Evolutionary conservation across 1,140 invertebrate species (phyloP).

Genomic region (Uloborus diversus): DNA sequence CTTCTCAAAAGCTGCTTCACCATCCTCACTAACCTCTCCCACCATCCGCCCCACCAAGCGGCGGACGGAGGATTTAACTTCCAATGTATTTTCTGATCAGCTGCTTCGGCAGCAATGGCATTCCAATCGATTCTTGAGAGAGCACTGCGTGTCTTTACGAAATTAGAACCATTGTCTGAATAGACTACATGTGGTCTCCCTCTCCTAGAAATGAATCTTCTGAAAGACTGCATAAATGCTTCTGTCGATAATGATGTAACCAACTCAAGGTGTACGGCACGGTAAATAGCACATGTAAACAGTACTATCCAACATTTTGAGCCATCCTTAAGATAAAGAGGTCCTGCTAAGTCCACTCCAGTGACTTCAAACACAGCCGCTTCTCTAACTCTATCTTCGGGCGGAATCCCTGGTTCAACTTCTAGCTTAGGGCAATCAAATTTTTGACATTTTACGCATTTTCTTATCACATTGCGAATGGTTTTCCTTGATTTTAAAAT

Average conservation of each 20-base stretch:
- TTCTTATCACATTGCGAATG: not conserved
- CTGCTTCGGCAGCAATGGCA: too few species aligned
- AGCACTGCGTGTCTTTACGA: too few species aligned
- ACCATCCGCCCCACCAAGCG: conserved; percentile 19
- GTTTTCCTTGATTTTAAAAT: not conserved
- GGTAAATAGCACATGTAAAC: too few species aligned
- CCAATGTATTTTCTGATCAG: not conserved
- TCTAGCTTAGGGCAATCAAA: not conserved
- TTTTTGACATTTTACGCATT: too few species aligned
- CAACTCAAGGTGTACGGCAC: conserved; percentile 4
- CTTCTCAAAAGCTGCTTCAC: not conserved
- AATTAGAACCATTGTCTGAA: conserved; percentile 28
- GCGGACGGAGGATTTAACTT: conserved; percentile 8
- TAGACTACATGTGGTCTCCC: not conserved
- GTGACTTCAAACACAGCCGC: conserved; percentile 61
- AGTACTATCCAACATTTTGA: not conserved
- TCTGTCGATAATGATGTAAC: conserved; percentile 9
- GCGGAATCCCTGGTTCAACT: conserved; percentile 44
- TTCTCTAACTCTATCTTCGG: conserved; percentile 59
- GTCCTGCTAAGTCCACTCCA: conserved; percentile 63
- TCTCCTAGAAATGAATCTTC: conserved; percentile 15
- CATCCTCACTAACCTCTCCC: conserved; percentile 20
- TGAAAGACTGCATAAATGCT: not conserved
- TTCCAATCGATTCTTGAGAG: too few species aligned
- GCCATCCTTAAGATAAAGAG: conserved; percentile 59